Evolutionary conservation across 2,797 vertebrate genomes (phyloP).

Genomic region (Micropoecilia bifurca): DNA sequence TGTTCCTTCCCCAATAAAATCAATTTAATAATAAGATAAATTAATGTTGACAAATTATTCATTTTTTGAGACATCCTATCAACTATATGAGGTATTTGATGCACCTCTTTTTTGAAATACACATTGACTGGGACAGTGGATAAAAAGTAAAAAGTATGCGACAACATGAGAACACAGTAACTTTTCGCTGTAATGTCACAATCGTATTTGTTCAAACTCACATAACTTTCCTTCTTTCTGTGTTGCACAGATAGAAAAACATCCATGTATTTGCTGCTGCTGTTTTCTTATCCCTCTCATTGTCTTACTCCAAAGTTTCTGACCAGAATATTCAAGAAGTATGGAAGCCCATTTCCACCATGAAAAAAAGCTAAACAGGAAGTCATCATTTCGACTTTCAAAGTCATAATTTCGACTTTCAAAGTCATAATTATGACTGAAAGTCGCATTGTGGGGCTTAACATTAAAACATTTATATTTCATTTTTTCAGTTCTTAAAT

Average conservation of each 20-base stretch:
- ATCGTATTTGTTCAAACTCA: not conserved
- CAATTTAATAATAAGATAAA: not conserved
- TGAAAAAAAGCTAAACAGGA: too few relatives aligned
- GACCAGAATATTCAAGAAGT: not conserved
- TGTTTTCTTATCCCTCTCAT: not conserved
- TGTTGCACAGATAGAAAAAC: not conserved
- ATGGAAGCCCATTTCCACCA: too few relatives aligned
- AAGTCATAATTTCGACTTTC: too few relatives aligned
- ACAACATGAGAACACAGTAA: not conserved
- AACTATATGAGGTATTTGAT: not conserved
- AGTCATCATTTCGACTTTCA: too few relatives aligned
- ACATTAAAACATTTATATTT: not conserved
- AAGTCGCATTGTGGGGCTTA: not conserved
- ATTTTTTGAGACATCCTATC: not conserved
- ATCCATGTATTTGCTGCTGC: not conserved
- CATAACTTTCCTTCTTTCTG: not conserved
- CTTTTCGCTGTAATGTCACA: not conserved
- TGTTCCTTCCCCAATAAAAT: not conserved
- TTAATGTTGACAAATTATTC: not conserved
- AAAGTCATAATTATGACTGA: too few relatives aligned
- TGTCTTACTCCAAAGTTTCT: not conserved
- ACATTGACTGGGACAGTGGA: not conserved
- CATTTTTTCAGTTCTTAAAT: not conserved
- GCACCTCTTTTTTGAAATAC: not conserved
- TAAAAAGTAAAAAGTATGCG: not conserved